Evolutionary conservation across 30 jellyfish, hydroid and myxozoan genomes (phyloP).

Genomic region (Aurelia aurita): DNA sequence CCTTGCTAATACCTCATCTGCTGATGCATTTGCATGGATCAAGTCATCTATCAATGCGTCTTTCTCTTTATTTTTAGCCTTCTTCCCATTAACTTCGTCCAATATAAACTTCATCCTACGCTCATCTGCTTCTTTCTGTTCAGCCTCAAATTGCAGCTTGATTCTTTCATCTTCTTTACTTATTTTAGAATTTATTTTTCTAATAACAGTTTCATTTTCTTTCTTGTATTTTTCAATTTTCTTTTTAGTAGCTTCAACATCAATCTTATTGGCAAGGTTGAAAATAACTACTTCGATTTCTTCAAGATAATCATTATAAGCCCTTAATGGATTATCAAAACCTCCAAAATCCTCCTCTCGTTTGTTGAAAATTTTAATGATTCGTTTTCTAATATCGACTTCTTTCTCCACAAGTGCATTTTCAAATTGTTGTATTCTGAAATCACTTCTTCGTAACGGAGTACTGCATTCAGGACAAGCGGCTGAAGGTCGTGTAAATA

Average conservation of each 20-base stretch:
- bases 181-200: conserved; percentile 84
- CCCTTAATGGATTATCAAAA: conserved; percentile 59
- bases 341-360: conserved; percentile 85
- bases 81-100: conserved; percentile 62
- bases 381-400: conserved; percentile 88
- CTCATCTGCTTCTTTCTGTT: conserved; percentile 68
- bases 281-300: conserved; percentile 85
- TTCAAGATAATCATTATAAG: conserved; percentile 91
- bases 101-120: conserved; percentile 41
- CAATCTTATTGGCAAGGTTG: conserved; percentile 83
- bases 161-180: conserved; percentile 85
- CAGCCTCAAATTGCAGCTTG: conserved; percentile 65
- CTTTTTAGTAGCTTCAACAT: conserved; percentile 87
- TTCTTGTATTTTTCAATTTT: conserved; percentile 84
- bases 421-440: conserved; percentile 92
- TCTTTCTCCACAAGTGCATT: conserved; percentile 93
- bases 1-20: conserved; percentile 95
- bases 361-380: conserved; percentile 80
- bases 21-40: conserved; percentile 96
- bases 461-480: conserved; percentile 98
- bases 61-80: conserved; percentile 78
- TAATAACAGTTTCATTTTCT: conserved; percentile 80
- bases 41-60: conserved; percentile 90
- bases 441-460: conserved; percentile 93
- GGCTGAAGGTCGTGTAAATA: conserved; percentile 97